Conservation (phyloP, 2,888 invertebrate genomes). For the Cheilosia grossa region DNA sequence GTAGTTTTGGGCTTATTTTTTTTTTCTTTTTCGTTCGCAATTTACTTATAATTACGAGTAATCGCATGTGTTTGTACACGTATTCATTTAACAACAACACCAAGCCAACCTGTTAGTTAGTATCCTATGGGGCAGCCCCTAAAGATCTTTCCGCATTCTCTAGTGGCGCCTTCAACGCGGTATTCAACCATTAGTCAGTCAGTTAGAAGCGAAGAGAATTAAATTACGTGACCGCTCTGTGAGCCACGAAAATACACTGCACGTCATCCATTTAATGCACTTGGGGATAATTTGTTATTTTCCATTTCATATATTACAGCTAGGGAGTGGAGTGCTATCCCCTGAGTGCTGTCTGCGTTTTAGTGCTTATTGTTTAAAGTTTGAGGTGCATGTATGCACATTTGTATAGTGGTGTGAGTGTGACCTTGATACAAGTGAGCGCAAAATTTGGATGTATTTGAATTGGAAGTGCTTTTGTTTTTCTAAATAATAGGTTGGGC, state of each 20-base stretch:
- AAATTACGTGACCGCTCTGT: constrained; percentile 43
- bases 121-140: not conserved
- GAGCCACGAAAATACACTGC: constrained; percentile 13
- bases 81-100: not conserved
- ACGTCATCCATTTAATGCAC: constrained; percentile 55
- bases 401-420: not conserved
- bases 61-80: not conserved
- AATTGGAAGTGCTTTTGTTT: not conserved
- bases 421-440: constrained; percentile 26
- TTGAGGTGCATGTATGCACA: not conserved
- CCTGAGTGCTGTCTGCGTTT: not conserved
- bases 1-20: not conserved
- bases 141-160: constrained; percentile 36
- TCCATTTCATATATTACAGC: not conserved
- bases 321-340: constrained; percentile 21
- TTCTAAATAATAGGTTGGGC: too few relatives aligned
- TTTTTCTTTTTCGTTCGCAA: constrained; percentile 25
- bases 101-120: not conserved
- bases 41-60: constrained; percentile 51
- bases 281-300: constrained; percentile 55
- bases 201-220: constrained; percentile 16
- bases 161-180: not conserved
- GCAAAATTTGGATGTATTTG: not conserved
- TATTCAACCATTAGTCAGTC: constrained; percentile 12
- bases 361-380: constrained; percentile 3